A percentile compares a stretch with the other conserved stretches of the same genome.
Evolutionary conservation across 2,797 vertebrate species (phyloP).

Genomic region (Cercopithecus mitis): DNA sequence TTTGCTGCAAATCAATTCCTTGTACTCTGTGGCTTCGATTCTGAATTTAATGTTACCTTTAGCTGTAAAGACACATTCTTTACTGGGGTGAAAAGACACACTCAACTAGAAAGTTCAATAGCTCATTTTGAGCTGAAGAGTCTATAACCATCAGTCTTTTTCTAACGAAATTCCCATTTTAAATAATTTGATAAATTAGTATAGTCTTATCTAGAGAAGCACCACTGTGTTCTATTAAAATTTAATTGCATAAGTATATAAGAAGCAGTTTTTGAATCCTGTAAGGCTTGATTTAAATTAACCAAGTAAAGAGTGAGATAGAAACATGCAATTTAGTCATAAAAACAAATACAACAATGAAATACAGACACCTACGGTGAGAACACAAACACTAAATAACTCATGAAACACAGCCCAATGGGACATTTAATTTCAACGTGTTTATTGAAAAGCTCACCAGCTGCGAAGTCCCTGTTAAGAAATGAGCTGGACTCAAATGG

Average conservation of each 20-base stretch:
- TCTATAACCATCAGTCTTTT: neutral
- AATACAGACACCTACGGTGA: neutral
- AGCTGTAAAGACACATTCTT: neutral
- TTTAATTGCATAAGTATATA: constrained; percentile 41
- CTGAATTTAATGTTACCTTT: neutral
- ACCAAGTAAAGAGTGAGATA: neutral
- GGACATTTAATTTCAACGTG: constrained; percentile 7
- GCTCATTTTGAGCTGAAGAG: neutral
- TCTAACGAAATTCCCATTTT: neutral
- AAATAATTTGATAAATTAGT: constrained; percentile 46
- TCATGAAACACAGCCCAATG: neutral
- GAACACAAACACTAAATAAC: constrained; percentile 1
- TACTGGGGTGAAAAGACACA: neutral
- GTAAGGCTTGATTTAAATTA: constrained; percentile 56
- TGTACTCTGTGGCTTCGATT: neutral
- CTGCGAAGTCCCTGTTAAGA: neutral
- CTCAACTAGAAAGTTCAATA: neutral
- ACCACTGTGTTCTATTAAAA: neutral
- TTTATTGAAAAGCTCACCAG: constrained; percentile 27
- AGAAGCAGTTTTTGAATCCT: neutral
- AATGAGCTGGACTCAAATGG: constrained; percentile 23
- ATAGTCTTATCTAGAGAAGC: neutral
- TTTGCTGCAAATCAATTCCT: neutral
- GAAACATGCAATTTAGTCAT: neutral
- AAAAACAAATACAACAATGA: constrained; percentile 50